Conservation (phyloP, 2,888 invertebrate species). For the Papilio gigon region DNA sequence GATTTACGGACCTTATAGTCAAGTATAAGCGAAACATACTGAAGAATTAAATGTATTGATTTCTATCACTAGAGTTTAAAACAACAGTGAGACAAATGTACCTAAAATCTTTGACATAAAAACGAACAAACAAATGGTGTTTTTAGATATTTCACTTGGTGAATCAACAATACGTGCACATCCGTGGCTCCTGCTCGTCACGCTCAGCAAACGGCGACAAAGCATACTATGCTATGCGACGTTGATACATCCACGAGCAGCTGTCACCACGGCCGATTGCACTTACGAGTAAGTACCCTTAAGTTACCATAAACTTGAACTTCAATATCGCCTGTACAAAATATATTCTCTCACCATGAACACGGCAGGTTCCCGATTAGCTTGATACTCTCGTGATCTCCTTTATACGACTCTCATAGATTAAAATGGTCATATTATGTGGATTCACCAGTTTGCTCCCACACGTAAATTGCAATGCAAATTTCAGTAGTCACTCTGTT, state of each 20-base stretch:
- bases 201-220: conserved; percentile 59
- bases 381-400: too few species aligned
- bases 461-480: too few species aligned
- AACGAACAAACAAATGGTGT: conserved; percentile 32
- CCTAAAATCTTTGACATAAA: conserved; percentile 28
- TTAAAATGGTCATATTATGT: too few species aligned
- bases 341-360: too few species aligned
- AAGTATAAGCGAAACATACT: neutral
- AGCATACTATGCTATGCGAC: conserved; percentile 71
- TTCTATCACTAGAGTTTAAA: too few species aligned
- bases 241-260: conserved; percentile 69
- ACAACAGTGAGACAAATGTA: neutral
- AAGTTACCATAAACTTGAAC: too few species aligned
- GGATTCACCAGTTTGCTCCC: too few species aligned
- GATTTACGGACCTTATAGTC: too few species aligned
- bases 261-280: conserved; percentile 69
- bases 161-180: conserved; percentile 59
- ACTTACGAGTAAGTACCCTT: conserved; percentile 60
- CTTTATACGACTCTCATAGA: too few species aligned
- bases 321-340: too few species aligned
- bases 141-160: conserved; percentile 55
- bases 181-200: conserved; percentile 70
- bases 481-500: too few species aligned
- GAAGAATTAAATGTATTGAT: neutral
- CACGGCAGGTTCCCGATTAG: too few species aligned